Conservation (phyloP, 2,797 vertebrate genomes). For the Carapus acus region DNA sequence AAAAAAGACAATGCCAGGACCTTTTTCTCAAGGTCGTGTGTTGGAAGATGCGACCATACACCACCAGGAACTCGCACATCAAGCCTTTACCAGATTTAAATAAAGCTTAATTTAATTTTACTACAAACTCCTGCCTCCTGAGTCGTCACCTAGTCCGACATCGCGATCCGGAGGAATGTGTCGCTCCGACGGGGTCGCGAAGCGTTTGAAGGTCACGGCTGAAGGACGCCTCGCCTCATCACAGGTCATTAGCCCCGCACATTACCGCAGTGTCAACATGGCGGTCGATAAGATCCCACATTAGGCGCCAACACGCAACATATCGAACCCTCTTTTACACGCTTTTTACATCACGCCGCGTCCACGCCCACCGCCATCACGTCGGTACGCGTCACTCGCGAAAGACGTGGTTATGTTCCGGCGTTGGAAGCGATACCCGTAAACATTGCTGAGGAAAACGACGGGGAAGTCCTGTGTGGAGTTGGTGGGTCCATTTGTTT, state of each 20-base stretch:
- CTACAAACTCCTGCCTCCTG: neutral
- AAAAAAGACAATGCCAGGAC: neutral
- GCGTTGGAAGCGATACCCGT: too few relatives aligned
- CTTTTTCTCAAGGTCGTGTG: too few relatives aligned
- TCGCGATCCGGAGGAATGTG: neutral
- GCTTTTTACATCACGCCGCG: too few relatives aligned
- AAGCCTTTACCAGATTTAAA: neutral
- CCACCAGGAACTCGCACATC: neutral
- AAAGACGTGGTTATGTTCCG: too few relatives aligned
- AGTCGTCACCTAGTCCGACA: neutral
- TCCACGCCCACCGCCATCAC: too few relatives aligned
- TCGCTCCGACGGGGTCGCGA: too few relatives aligned
- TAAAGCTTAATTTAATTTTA: neutral
- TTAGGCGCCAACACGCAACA: conserved; percentile 37
- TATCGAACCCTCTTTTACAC: too few relatives aligned
- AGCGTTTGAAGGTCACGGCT: conserved; percentile 41
- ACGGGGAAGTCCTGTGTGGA: conserved; percentile 32
- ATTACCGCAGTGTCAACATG: conserved; percentile 43
- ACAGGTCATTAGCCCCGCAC: conserved; percentile 41
- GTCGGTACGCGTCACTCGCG: too few relatives aligned
- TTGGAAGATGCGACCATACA: too few relatives aligned
- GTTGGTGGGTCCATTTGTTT: conserved; percentile 45
- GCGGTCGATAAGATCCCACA: conserved; percentile 51
- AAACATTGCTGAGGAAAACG: conserved; percentile 22
- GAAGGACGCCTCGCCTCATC: conserved; percentile 45